Base-by-base conservation (phyloP, 2,888 invertebrate genomes). In the Pegoplata infirma region DNA sequence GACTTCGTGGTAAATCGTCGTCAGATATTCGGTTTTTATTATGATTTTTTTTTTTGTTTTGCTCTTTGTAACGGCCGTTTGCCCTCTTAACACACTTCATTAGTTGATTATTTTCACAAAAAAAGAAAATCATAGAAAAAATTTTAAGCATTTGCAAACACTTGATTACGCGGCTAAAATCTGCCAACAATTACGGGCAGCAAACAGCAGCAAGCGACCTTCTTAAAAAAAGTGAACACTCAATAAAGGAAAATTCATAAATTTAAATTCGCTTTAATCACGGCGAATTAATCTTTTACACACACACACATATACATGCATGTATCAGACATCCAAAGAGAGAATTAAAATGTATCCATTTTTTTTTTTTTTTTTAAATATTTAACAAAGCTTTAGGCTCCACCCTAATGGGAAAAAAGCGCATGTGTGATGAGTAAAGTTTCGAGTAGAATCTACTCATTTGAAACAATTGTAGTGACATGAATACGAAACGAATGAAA, bases 31-130 rank as follows among this genome's bases (percentile, higher is more conserved):
- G 56, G 44, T 72, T 58, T 75, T 66, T 68, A 49, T 58, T 56
- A 72, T 28, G 5, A 46, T 47, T 23, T 25, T 55, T 40, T n/a
- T 16, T 6, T 6, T 46, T 23, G 32, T 49, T 46, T 17, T 14
- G 58, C 16, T 16, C 40, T 7, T 36, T 55, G 49, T 59, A 36
- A 56, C 63, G 21, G 71, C 69, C 67, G 53, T 82, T 83, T 87
- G 88, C 84, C 88, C 87, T 87, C 88, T 87, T 88, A 87, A 88
- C 88, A 87, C 87, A 88, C 84, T 87, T 87, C 87, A 87, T 87
- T 87, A 88, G 82, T 72, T 81, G 75, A 69, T 64, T 72, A 75
- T 63, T 49, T 76, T 58, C 12, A 28, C 44, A 68, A 36, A 58
- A 14, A 46, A 8, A 51, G 21, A 49, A 12, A 56, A 58, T n/a